These are phyloP conservation scores for Mallotus villosus DNA, from an alignment of 2,797 vertebrate species.

Conservation along the genomic window DNA sequence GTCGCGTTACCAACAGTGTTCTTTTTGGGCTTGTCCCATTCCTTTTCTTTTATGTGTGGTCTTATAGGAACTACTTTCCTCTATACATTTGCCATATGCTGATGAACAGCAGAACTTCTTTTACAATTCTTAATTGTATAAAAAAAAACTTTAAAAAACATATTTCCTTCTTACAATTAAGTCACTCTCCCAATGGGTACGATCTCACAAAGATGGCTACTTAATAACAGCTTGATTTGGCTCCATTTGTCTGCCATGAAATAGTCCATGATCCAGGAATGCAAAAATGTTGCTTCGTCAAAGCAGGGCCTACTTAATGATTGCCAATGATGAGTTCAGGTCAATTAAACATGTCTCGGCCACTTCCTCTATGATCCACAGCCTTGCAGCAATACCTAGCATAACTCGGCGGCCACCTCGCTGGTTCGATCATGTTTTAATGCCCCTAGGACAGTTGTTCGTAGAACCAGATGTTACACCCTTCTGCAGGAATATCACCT, in stretches of 20 bases:
- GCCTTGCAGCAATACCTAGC: slow-evolving; percentile 48
- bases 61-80: slow-evolving; percentile 34
- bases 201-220: slow-evolving; percentile 54
- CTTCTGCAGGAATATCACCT: slow-evolving; percentile 13
- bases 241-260: slow-evolving; percentile 40
- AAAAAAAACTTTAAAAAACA: not conserved
- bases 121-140: slow-evolving; percentile 21
- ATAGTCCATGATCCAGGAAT: slow-evolving; percentile 63
- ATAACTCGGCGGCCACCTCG: slow-evolving; percentile 13
- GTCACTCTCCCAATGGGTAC: slow-evolving; percentile 35
- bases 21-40: slow-evolving; percentile 47
- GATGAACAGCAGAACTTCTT: slow-evolving; percentile 52
- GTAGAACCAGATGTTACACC: not conserved
- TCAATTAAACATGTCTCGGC: slow-evolving; percentile 46
- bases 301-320: slow-evolving; percentile 50
- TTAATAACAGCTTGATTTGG: slow-evolving; percentile 47
- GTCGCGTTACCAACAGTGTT: slow-evolving; percentile 51
- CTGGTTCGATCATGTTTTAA: slow-evolving; percentile 3
- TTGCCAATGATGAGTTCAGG: not conserved
- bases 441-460: too few relatives aligned
- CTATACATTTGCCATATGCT: slow-evolving; percentile 51
- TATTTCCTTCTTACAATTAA: not conserved
- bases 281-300: slow-evolving; percentile 64
- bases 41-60: slow-evolving; percentile 41
- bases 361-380: slow-evolving; percentile 41